Percentiles rank a stretch among this genome's conserved stretches.
Conservation (phyloP, 2,888 invertebrate genomes). For the Spialia ferax region DNA sequence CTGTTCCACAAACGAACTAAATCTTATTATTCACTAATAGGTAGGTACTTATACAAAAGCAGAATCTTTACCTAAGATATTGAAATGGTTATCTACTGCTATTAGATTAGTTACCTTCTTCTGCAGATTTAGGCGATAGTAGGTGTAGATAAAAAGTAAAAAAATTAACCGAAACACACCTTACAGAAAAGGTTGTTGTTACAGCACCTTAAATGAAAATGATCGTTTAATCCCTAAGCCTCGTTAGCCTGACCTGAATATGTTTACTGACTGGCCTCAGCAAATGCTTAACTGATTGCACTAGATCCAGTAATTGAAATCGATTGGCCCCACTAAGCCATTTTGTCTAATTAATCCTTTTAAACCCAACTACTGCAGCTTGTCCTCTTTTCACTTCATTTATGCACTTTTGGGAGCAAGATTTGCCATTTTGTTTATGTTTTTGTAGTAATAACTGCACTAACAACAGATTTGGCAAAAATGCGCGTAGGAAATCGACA, state of each 20-base stretch:
- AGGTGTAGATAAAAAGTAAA: too few relatives aligned
- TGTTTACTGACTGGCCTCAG: slow-evolving; percentile 31
- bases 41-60: slow-evolving; percentile 10
- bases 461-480: too few relatives aligned
- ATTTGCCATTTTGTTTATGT: neutral
- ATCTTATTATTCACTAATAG: neutral
- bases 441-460: neutral
- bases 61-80: neutral
- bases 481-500: too few relatives aligned
- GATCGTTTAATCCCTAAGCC: slow-evolving; percentile 6
- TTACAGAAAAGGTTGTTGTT: too few relatives aligned
- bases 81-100: too few relatives aligned
- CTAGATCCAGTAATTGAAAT: slow-evolving; percentile 37
- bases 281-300: slow-evolving; percentile 39
- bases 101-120: too few relatives aligned
- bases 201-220: neutral
- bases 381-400: slow-evolving; percentile 2
- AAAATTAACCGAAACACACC: too few relatives aligned
- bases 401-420: neutral
- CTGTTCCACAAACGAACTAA: slow-evolving; percentile 11
- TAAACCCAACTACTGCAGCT: slow-evolving; percentile 34
- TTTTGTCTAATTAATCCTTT: slow-evolving; percentile 33
- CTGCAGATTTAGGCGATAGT: neutral
- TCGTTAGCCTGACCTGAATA: slow-evolving; percentile 34
- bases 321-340: slow-evolving; percentile 33